Conservation (phyloP, 1,140 invertebrate species). For the Drosophila tani region DNA sequence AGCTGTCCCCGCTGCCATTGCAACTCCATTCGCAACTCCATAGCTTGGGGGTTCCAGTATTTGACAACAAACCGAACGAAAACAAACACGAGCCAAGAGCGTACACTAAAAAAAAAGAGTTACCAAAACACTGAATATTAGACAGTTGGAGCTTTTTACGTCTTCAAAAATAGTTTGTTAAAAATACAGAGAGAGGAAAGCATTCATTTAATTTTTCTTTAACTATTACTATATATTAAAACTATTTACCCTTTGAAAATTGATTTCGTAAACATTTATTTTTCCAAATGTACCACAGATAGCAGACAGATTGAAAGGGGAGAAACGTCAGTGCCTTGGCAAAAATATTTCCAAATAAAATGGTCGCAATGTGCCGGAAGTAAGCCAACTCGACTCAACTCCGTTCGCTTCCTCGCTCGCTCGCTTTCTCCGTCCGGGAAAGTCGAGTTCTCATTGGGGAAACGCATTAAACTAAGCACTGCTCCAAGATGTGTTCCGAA, state of each 20-base stretch:
- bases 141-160: too few relatives aligned
- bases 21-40: slow-evolving; percentile 18
- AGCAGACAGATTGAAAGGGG: slow-evolving; percentile 35
- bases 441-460: slow-evolving; percentile 38
- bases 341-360: slow-evolving; percentile 77
- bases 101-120: neutral
- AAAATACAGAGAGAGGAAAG: too few relatives aligned
- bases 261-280: neutral
- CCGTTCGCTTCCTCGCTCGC: neutral
- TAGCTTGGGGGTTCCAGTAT: slow-evolving; percentile 14
- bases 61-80: slow-evolving; percentile 41
- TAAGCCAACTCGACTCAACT: slow-evolving; percentile 48
- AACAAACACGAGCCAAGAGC: slow-evolving; percentile 32
- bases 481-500: slow-evolving; percentile 41
- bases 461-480: slow-evolving; percentile 75
- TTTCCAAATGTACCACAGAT: slow-evolving; percentile 10
- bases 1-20: slow-evolving; percentile 21
- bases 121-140: too few relatives aligned
- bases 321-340: slow-evolving; percentile 40
- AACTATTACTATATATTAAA: too few relatives aligned
- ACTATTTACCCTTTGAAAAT: too few relatives aligned
- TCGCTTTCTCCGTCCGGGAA: slow-evolving; percentile 24
- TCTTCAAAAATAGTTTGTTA: too few relatives aligned
- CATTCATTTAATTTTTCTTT: too few relatives aligned
- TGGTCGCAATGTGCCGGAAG: slow-evolving; percentile 72